Base-by-base conservation (phyloP, 1,140 invertebrate genomes). In the Monochamus saltuarius region DNA sequence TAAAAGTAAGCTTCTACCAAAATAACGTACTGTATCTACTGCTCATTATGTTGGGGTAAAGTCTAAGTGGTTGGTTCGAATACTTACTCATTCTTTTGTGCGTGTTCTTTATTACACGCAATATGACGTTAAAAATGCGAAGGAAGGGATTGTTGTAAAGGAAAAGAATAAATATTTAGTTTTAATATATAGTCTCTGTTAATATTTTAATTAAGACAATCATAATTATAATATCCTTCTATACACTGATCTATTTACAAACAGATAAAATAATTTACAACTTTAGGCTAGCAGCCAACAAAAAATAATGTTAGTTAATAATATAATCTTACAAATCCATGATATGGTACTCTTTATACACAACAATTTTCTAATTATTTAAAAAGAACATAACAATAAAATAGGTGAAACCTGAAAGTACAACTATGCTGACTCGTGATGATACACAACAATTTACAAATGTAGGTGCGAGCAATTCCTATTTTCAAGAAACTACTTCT, bases 161-260 rank as follows among this genome's bases (percentile, higher is more conserved):
- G 22, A 3, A 29, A n/a, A 29, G 2, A 29, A 29, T 29, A 29
- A 29, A 29, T 29, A 29, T 29, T 3, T 2, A 6, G 22, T 29
- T 42, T 17, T 13, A 13, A 22, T 19, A 56, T 56, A 58, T 58
- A 58, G 38, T 71, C 67, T 75, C 60, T 74, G 70, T 74, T 72
- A 71, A 73, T 74, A 70, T 69, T 76, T 76, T 73, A 75, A 73
- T 76, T 66, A 75, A 73, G 75, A 77, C 74, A 77, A 77, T 75
- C 62, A 74, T 76, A 71, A 73, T 73, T 64, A 70, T 75, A 72
- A 73, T 72, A 70, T 75, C 74, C 68, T 77, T 72, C 73, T 76
- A 75, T 77, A 76, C 75, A 77, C 73, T 74, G 70, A 76, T 68
- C 62, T 76, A 74, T 76, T 68, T 77, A 76, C 73, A 76, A 75